Base-by-base conservation (phyloP, 1,140 invertebrate genomes). In the Lordiphosa clarofinis region DNA sequence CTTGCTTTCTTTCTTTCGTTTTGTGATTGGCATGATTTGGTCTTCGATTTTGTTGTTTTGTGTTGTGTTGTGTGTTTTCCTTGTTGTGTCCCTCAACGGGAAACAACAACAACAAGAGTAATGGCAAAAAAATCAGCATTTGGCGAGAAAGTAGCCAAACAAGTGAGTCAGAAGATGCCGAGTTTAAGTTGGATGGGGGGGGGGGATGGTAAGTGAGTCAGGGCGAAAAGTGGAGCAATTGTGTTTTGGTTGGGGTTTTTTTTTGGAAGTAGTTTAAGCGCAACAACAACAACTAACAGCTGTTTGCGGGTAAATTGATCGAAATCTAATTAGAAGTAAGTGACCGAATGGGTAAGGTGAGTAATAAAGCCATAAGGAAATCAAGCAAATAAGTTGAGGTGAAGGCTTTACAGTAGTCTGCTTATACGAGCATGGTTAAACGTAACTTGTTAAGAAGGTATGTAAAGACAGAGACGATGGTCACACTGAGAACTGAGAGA, bases 21-120 rank as follows among this genome's bases (percentile, higher is more conserved):
- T 19, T 12, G 40, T 76, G 73, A 71, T 67, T 69, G 73, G 49
- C 55, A 73, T 76, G 73, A 76, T 76, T 76, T 76, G 64, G 61
- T 53, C 42, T 62, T 63, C 60, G 63, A 75, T 75, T 70, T 69
- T 8, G 28, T 31, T 31, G 28, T 31, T 31, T 31, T 31, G 28
- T 31, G 28, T 31, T 31, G 28, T 31, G 28, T 31, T 31, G 19
- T 19, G 19, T 24, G 21, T 55, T 55, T 55, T 57, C 44, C 35
- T 39, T 35, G n/a, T 35, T 28, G 39, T 12, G 11, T 43, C 8
- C 1, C 24, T 6, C 42, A 24, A 24, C 21, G 21, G 21, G 4
- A 24, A 21, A 28, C 24, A 31, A 31, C 28, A 31, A 31, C 28
- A 31, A 31, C 28, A 31, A 31, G 28, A 31, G 28, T 7, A 31